Evolutionary conservation across 2,888 invertebrate genomes (phyloP).

Genomic region (Camponotus fellah): DNA sequence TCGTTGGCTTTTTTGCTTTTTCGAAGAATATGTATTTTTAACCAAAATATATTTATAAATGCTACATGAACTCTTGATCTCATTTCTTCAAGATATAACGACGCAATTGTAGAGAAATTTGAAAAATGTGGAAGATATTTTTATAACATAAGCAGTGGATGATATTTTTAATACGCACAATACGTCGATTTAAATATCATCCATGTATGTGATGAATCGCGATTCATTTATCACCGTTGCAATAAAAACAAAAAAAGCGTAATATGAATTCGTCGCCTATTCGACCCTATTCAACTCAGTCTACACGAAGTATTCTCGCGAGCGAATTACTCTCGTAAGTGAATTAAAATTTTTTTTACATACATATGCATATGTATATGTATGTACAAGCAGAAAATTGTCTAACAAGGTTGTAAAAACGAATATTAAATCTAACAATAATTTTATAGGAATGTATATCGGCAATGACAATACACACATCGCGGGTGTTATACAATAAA

Average conservation of each 20-base stretch:
- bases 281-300: slow-evolving; percentile 27
- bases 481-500: background rate
- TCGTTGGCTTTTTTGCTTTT: background rate
- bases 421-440: background rate
- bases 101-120: slow-evolving; percentile 20
- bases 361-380: slow-evolving; percentile 25
- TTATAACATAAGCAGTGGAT: background rate
- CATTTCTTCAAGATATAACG: background rate
- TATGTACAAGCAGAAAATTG: slow-evolving; percentile 5
- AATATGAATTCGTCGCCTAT: slow-evolving; percentile 52
- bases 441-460: background rate
- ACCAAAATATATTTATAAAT: slow-evolving; percentile 7
- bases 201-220: slow-evolving; percentile 33
- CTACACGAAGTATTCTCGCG: slow-evolving; percentile 39
- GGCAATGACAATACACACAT: background rate
- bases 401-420: background rate
- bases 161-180: slow-evolving; percentile 7
- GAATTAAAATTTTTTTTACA: slow-evolving; percentile 39
- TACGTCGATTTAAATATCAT: slow-evolving; percentile 22
- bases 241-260: slow-evolving; percentile 36
- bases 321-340: slow-evolving; percentile 10
- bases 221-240: slow-evolving; percentile 49
- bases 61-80: background rate
- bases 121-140: slow-evolving; percentile 29
- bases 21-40: slow-evolving; percentile 9